Evolutionary conservation across 2,888 invertebrate species (phyloP), one percentile per base, ranked within the genome.

Genomic region (Camponotus fellah): DNA sequence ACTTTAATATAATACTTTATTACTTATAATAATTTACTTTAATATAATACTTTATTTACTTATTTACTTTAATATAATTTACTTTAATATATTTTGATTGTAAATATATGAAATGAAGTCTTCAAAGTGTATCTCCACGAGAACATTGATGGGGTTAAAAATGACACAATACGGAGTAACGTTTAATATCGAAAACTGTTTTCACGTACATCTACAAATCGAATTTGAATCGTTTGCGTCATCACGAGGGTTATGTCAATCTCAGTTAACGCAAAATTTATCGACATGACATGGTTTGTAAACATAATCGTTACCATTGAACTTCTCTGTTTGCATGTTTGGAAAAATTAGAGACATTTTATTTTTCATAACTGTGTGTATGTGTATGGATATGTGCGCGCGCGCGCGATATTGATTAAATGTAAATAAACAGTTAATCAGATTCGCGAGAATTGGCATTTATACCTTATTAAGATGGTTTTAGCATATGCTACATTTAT

Each of bases 331-430:
- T 10, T 34, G 2, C n/a, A 17, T 26, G 21, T 40, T 58, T 49
- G 43, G 26, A 26, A 17, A 46, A 71, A 80, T 58, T 60, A 60
- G 10, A 71, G 58, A 79, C 21, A 71, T 26, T 26, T 26, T 46
- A 21, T 34, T 46, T 46, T 79, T 21, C 49, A 34, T 66, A 17
- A 43, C 26, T 26, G 26, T 26, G 26, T 26, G 2, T 26, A 26
- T 26, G 26, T 26, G 26, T 26, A 2, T 26, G 26, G 26, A 26
- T 26, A 26, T 26, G 26, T 2, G 26, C 26, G 26, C 26, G 26
- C 26, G 26, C 26, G 2, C 32, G n/a, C 14, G 9, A 14, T 8
- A 60, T 37, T 58, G 58, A 17, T 37, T 21, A 0, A 32, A 53
- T 56, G 56, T 40, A 9, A 56, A 14, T 12, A 43, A 43, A 5